phyloP scores from a whole-genome alignment of 2,888 invertebrate genomes.

The Cyrtodaria siliqua region DNA sequence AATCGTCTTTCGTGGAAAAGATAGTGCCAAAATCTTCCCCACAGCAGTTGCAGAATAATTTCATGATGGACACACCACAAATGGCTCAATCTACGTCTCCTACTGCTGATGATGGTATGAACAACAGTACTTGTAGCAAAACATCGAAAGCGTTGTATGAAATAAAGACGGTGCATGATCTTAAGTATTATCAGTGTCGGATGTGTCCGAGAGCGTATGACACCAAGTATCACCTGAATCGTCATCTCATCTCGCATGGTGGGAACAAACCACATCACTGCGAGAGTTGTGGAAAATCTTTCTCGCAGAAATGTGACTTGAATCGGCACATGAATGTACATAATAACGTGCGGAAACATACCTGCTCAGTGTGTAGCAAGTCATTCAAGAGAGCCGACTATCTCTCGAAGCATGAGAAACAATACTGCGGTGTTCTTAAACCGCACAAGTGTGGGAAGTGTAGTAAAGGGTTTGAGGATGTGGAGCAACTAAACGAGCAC shows the following conservation, averaged over 20 bases:
- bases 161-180: constrained; percentile 32
- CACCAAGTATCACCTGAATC: constrained; percentile 60
- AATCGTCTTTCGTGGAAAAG: no score
- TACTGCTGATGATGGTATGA: no score
- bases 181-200: constrained; percentile 57
- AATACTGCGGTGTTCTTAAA: constrained; percentile 56
- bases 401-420: constrained; percentile 58
- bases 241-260: constrained; percentile 56
- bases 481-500: constrained; percentile 44
- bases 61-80: no score
- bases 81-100: no score
- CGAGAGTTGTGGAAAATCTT: constrained; percentile 49
- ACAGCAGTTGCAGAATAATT: no score
- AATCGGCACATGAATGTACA: constrained; percentile 61
- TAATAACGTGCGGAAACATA: constrained; percentile 44
- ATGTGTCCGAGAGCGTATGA: constrained; percentile 51
- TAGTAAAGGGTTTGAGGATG: constrained; percentile 49
- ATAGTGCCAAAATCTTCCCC: no score
- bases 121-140: constrained; percentile 1
- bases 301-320: constrained; percentile 61
- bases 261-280: constrained; percentile 52
- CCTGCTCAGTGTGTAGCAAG: constrained; percentile 59
- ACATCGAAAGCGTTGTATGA: constrained; percentile 31
- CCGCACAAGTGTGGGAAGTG: constrained; percentile 58
- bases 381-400: constrained; percentile 62